phyloP scores from a whole-genome alignment of 2,888 invertebrate genomes.

The Falcaria lacertinaria region DNA sequence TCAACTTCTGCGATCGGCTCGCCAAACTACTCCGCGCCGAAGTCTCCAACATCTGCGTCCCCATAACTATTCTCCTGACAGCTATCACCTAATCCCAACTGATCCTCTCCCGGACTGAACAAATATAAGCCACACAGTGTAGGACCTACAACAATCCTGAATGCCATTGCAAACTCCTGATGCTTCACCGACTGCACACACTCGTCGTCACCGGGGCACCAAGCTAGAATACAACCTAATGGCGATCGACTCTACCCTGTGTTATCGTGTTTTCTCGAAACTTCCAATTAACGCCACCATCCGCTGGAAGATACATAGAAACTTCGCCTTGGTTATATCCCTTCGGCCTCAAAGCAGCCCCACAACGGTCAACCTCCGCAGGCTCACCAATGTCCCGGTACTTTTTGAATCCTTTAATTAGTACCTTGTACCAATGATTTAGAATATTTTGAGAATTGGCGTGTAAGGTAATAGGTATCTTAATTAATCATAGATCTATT shows the following conservation, averaged over 20 bases:
- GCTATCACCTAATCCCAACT: slow-evolving; percentile 68
- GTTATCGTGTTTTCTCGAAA: slow-evolving; percentile 56
- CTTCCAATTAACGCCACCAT: slow-evolving; percentile 58
- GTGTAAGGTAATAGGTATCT: slow-evolving; percentile 38
- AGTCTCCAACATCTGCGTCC: slow-evolving; percentile 65
- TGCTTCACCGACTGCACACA: slow-evolving; percentile 67
- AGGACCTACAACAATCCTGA: slow-evolving; percentile 52
- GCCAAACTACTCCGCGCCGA: slow-evolving; percentile 67
- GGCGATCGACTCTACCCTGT: slow-evolving; percentile 48
- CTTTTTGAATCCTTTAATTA: slow-evolving; percentile 76
- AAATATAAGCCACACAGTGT: slow-evolving; percentile 44
- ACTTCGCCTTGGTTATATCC: slow-evolving; percentile 56
- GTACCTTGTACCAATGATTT: slow-evolving; percentile 60
- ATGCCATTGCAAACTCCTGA: slow-evolving; percentile 50
- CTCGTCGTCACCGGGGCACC: slow-evolving; percentile 58
- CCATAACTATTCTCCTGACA: slow-evolving; percentile 56
- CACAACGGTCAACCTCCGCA: slow-evolving; percentile 63
- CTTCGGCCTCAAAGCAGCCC: slow-evolving; percentile 71
- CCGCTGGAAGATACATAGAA: slow-evolving; percentile 61
- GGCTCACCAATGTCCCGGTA: slow-evolving; percentile 75
- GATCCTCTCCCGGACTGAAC: slow-evolving; percentile 21
- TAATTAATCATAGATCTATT: slow-evolving; percentile 26
- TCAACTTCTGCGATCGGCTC: slow-evolving; percentile 68
- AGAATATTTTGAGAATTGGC: slow-evolving; percentile 46
- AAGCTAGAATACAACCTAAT: slow-evolving; percentile 49